Evolutionary conservation across 2,797 vertebrate genomes (phyloP), one percentile per base, ranked within the genome.

Genomic region (Phaenicophaeus curvirostris): DNA sequence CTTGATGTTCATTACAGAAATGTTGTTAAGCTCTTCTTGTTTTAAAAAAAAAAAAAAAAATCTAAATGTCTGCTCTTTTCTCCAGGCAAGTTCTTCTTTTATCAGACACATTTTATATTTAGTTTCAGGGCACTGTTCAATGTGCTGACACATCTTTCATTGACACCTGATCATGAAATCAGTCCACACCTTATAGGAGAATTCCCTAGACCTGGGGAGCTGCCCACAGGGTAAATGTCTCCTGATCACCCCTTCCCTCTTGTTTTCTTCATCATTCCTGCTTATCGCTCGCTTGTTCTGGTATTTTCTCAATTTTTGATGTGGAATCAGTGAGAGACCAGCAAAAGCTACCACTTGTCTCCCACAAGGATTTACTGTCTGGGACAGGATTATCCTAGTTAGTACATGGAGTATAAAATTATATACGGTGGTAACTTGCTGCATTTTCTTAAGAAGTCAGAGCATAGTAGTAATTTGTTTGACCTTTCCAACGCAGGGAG

Each of bases 381-480:
- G 1, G 25, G 27, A 15, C 13, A 69, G 39, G 6, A 31, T 15
- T 42, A 7, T 31, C 33, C 42, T 51, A 7, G 15, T 13, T 21
- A 41, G 28, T 58, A 55, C 53, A 15, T 0, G 3, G 65, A 44
- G 2, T 31, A 21, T 11, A n/a, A 23, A 88, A 33, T 23, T 2
- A 7, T 3, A 39, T 0, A 0, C 24, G 51, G 16, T 41, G 54
- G 13, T 24, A 37, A 48, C 14, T 10, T 48, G 25, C n/a, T 69
- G 35, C 71, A 15, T 10, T 55, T 75, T 50, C n/a, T 24, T 11
- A 6, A 19, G 11, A n/a, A 17, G 2, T 6, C 46, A 62, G 24
- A 62, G 37, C 15, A 3, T 1, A 11, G 18, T 8, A 4, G 3
- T 51, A 3, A 5, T 23, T 7, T 46, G 16, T 9, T 33, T 20